Base-by-base conservation (phyloP, 2,888 invertebrate species). In the Pheosia tremula region DNA sequence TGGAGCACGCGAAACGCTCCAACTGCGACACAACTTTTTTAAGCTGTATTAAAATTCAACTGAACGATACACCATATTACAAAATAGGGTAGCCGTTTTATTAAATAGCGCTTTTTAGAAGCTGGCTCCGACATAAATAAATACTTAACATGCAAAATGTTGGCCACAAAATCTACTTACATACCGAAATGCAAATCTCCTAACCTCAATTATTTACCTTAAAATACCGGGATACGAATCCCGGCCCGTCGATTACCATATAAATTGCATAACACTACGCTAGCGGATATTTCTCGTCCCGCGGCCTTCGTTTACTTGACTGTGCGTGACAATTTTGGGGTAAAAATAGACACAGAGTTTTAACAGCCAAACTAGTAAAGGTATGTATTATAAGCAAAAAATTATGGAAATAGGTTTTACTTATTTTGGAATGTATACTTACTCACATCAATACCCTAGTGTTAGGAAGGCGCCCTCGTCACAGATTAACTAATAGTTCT, bases 161-260 rank as follows among this genome's bases (percentile, higher is more conserved):
- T 47, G 3, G 11, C 9, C 9, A 47, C n/a, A 2, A 3, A 37
- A 53, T 36, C 37, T 24, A 36, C 37, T 13, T 13, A 41, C 13
- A 11, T 5, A 38, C 37, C 38, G 41, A 13, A 56, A n/a, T 41
- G 24, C 3, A 41, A 41, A 56, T 39, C 56, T 5, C 11, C 11
- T 4, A 55, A 56, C 13, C 56, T 41, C 56, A 41, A n/a, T 13
- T 56, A 13, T 8, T 54, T 56, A 41, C 41, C 39, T n/a, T 56
- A 38, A 37, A 13, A 38, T n/a, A 13, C 56, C 41, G 49, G 57
- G 62, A 63, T 74, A 67, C 63, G 66, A 62, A 62, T 60, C 68
- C 56, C 61, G 66, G 68, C 64, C 63, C 68, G 62, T 55, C 58
- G 64, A 81, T 80, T 81, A 74, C 66, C 81, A 80, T 80, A 77